Evolutionary conservation across 2,797 vertebrate species (phyloP), one percentile per base, ranked within the genome.

Genomic region (Anisognathus igniventris): DNA sequence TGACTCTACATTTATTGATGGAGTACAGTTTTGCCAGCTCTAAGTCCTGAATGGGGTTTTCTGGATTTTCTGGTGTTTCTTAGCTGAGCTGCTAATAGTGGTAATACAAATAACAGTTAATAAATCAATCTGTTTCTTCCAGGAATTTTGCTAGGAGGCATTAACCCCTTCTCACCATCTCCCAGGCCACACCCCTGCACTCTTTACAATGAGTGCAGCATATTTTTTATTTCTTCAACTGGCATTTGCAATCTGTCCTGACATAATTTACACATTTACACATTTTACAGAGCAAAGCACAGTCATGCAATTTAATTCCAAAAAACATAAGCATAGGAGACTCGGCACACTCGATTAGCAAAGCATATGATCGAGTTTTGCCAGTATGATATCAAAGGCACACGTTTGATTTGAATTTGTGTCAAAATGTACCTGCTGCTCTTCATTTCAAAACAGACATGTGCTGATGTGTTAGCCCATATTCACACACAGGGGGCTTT

Each of bases 221-320:
- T 98, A 98, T 98, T 98, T 98, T 97, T 95, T 96, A 96, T 97
- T 97, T 98, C 97, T 98, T 97, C 97, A 94, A 97, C 96, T 98
- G 93, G 94, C 96, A 94, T 72, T 96, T 96, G 97, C 98, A 98
- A 98, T 98, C 97, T 98, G 98, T 98, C 97, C 97, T 96, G 97
- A 97, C 97, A 98, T 98, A 97, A 98, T 98, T 98, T 98, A 97
- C 98, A 97, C 98, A 98, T 98, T 98, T 97, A 98, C 97, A 98
- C 98, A 98, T 98, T 98, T 97, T 95, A 96, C 97, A 97, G 97
- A 97, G 97, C 96, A 97, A 98, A 97, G 95, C 97, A 97, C 94
- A 97, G 97, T 97, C 96, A 96, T 95, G 97, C 95, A 97, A 96
- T 97, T 97, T 97, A 98, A 98, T 98, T 98, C 97, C 97, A 95